Evolutionary conservation across 30 jellyfish, hydroid and myxozoan species (phyloP).

Genomic region (Hydractinia symbiolongicarpus): DNA sequence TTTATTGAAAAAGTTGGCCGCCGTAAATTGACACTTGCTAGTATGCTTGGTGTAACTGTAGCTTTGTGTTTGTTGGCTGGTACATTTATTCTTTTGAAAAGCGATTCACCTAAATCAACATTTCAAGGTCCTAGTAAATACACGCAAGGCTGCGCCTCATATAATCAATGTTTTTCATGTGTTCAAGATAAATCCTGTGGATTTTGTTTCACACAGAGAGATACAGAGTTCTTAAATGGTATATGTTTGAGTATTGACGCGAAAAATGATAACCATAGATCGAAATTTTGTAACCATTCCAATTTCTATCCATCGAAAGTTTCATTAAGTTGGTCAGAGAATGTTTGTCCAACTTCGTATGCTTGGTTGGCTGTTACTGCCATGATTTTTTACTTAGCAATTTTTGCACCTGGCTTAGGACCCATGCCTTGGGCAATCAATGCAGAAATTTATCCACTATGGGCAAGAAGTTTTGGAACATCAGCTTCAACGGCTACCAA

Average conservation of each 20-base stretch:
- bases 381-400: conserved; percentile 72
- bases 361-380: conserved; percentile 87
- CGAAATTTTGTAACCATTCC: conserved; percentile 10
- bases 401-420: conserved; percentile 87
- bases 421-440: conserved; percentile 95
- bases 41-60: conserved; percentile 59
- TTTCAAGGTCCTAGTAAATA: neutral
- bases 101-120: conserved; percentile 40
- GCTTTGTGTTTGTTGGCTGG: conserved; percentile 65
- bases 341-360: conserved; percentile 59
- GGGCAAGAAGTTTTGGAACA: conserved; percentile 87
- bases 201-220: conserved; percentile 44
- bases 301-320: neutral
- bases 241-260: conserved; percentile 31
- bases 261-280: neutral
- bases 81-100: conserved; percentile 41
- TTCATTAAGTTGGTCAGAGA: conserved; percentile 29
- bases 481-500: conserved; percentile 63
- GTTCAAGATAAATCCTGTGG: conserved; percentile 49
- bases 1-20: conserved; percentile 63
- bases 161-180: conserved; percentile 44
- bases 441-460: conserved; percentile 88
- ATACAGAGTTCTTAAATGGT: conserved; percentile 25
- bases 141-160: conserved; percentile 31
- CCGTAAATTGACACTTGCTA: conserved; percentile 59